These are phyloP conservation scores for Tragelaphus eurycerus DNA, from an alignment of 2,797 vertebrate genomes.

Conservation along the genomic window DNA sequence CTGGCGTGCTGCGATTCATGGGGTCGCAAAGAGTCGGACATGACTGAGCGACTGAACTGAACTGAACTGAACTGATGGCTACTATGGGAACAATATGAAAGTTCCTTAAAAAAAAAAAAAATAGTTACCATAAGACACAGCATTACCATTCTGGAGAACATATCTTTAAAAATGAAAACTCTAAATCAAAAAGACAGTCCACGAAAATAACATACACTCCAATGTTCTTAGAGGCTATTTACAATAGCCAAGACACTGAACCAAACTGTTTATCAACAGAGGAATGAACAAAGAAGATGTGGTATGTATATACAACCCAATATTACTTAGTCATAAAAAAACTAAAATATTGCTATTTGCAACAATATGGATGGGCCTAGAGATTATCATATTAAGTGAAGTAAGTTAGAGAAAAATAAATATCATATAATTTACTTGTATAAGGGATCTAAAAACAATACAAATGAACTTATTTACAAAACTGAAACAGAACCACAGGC, in stretches of 20 bases:
- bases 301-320: background rate
- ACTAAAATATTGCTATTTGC: background rate
- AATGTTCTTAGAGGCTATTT: background rate
- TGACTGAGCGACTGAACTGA: too few relatives aligned
- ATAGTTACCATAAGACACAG: background rate
- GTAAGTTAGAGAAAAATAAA: background rate
- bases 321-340: background rate
- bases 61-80: too few relatives aligned
- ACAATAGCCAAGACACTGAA: background rate
- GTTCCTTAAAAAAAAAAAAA: background rate
- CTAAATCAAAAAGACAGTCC: background rate
- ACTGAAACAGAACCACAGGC: background rate
- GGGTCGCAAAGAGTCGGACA: too few relatives aligned
- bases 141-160: background rate
- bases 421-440: background rate
- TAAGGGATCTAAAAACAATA: background rate
- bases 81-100: background rate
- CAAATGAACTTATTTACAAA: background rate
- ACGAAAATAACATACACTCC: background rate
- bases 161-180: background rate
- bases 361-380: background rate
- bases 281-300: background rate
- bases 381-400: background rate
- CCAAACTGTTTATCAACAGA: background rate
- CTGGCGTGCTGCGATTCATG: too few relatives aligned